A percentile compares a stretch with the other conserved stretches of the same genome.
Evolutionary conservation across 2,113 vertebrate species (phyloP).

Genomic region (Microcebus griseorufus): DNA sequence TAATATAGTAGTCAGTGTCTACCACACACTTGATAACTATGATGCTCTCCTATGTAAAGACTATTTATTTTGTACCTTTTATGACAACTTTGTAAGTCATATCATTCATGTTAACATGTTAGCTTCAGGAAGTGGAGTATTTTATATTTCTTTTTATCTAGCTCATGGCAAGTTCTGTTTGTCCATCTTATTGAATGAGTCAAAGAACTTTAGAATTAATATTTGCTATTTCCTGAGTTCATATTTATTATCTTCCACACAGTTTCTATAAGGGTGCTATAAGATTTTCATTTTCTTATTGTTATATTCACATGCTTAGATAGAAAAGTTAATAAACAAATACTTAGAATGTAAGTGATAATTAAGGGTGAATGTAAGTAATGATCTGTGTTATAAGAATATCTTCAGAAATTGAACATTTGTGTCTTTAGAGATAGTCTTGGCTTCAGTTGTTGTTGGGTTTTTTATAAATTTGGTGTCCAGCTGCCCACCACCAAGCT

Average conservation of each 20-base stretch:
- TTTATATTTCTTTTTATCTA: background rate
- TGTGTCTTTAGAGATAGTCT: constrained; percentile 8
- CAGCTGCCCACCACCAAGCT: constrained; percentile 52
- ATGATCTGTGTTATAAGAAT: background rate
- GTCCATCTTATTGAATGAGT: background rate
- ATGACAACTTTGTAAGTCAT: background rate
- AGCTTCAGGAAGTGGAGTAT: background rate
- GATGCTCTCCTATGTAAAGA: background rate
- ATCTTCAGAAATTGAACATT: constrained; percentile 1
- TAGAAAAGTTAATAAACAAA: background rate
- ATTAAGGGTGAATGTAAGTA: background rate
- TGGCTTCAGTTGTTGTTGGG: background rate
- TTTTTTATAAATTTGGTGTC: constrained; percentile 57
- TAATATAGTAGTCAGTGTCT: accelerated
- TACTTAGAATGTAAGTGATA: background rate
- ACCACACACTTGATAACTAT: background rate
- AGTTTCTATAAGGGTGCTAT: background rate
- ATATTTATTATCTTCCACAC: background rate
- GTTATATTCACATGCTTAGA: background rate
- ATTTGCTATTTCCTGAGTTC: background rate
- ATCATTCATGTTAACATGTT: background rate
- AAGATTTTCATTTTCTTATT: background rate
- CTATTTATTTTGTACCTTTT: background rate
- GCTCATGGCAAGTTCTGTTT: background rate
- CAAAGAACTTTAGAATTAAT: background rate